Percentiles rank a stretch among this genome's conserved stretches.
These are phyloP conservation scores for Blastomussa wellsi DNA, from an alignment of 92 coral and sea anemone species.

Conservation along the genomic window DNA sequence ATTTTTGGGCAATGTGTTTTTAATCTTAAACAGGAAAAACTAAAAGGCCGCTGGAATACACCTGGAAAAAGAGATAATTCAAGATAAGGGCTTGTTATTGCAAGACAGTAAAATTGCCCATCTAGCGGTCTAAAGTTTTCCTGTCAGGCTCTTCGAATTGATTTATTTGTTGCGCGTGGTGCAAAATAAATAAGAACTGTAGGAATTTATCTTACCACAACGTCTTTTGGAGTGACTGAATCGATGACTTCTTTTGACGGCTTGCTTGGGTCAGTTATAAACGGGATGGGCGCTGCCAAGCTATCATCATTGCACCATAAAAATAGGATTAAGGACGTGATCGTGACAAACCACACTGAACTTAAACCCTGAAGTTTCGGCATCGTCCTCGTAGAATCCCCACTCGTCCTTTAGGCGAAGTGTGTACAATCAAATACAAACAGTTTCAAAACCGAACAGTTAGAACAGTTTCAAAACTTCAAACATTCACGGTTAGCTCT, in stretches of 20 bases:
- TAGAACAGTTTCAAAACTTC: not conserved
- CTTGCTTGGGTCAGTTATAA: not conserved
- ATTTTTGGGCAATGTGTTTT: too few species aligned
- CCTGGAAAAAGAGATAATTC: too few species aligned
- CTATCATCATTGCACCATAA: not conserved
- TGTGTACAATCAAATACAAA: not conserved
- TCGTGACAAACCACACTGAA: not conserved
- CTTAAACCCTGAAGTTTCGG: not conserved
- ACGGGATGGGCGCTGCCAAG: conserved; percentile 9
- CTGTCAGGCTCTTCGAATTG: too few species aligned
- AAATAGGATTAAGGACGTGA: not conserved
- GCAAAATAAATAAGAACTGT: too few species aligned
- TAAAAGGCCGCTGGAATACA: too few species aligned
- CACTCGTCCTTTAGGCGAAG: not conserved
- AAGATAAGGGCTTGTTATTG: too few species aligned
- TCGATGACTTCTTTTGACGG: conserved; percentile 11
- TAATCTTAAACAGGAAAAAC: too few species aligned
- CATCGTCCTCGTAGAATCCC: not conserved
- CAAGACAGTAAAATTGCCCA: too few species aligned
- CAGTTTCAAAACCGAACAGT: not conserved
- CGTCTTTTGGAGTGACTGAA: not conserved
- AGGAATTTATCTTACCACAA: too few species aligned
- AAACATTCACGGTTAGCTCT: not conserved
- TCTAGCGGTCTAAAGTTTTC: too few species aligned
- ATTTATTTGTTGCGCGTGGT: too few species aligned